Evolutionary conservation across 2,888 invertebrate genomes (phyloP).

Genomic region (Chrysina gloriosa): DNA sequence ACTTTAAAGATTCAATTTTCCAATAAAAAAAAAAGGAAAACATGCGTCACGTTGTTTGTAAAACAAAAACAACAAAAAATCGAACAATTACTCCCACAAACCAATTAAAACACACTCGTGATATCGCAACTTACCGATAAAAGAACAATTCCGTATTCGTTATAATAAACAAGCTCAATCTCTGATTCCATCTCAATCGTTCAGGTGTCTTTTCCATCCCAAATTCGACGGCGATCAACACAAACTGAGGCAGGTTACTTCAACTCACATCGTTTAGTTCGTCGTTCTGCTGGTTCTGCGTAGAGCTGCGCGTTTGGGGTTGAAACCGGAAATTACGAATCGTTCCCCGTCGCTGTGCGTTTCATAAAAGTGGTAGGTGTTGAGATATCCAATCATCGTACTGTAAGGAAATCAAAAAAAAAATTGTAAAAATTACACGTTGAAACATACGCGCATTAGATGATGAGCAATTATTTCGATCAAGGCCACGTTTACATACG

Average conservation of each 20-base stretch:
- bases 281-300: no score
- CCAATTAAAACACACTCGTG: no score
- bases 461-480: not conserved
- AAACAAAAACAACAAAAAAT: not conserved
- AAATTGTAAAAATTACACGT: not conserved
- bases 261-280: no score
- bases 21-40: no score
- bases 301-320: no score
- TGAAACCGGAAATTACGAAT: not conserved
- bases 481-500: not conserved
- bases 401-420: not conserved
- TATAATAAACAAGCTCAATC: conserved; percentile 59
- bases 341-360: not conserved
- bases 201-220: conserved; percentile 44
- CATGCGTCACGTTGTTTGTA: no score
- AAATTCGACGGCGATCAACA: not conserved
- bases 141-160: conserved; percentile 59
- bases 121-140: conserved; percentile 63
- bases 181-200: conserved; percentile 56
- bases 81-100: conserved; percentile 43
- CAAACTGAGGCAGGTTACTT: no score
- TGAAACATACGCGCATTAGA: not conserved
- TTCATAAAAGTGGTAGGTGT: not conserved
- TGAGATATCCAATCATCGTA: not conserved
- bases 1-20: no score